Base-by-base conservation (phyloP, 2,113 vertebrate species). In the Sphaerodactylus townsendi region DNA sequence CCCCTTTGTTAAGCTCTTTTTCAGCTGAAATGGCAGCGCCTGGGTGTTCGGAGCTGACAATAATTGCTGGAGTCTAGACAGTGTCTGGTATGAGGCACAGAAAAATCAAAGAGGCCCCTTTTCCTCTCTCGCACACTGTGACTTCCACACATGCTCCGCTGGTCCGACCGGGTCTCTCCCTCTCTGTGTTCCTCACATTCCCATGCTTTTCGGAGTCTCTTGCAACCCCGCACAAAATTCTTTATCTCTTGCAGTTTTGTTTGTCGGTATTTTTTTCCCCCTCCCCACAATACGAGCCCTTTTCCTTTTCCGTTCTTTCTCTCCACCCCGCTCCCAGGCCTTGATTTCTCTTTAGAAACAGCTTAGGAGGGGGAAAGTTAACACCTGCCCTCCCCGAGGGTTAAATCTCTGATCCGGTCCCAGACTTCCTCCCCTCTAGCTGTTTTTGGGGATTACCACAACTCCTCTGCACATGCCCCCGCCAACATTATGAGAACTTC, bases 31-130 rank as follows among this genome's bases (percentile, higher is more conserved):
- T 94, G 95, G 96, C 96, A 96, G 96, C 95, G 97, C 96, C 96
- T 96, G 98, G 97, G 96, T 97, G 97, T 97, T 97, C 96, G 89
- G 93, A 96, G 96, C 95, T 97, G 96, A 96, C 97, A 97, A 97
- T 98, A 98, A 98, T 98, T 97, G 97, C 97, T 89, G 94, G 91
- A 91, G 98, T 98, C 98, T 99, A 98, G 98, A 99, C 98, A 96
- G 94, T 97, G 97, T 98, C 97, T 98, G 96, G 96, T 95, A 95
- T 94, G 97, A 96, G 96, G 96, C 95, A 93, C 91, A 70, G 85
- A 91, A 90, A 94, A 77, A 95, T 93, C 94, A 94, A 93, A 94
- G 95, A 94, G 93, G 93, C 93, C 93, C 92, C 94, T 93, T 91
- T n/a, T n/a, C n/a, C n/a, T n/a, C 91, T 92, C 93, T 93, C 90